A percentile compares a stretch with the other conserved stretches of the same genome.
These are phyloP conservation scores for Drosophila ficusphila DNA, from an alignment of 1,140 invertebrate genomes.

Conservation along the genomic window DNA sequence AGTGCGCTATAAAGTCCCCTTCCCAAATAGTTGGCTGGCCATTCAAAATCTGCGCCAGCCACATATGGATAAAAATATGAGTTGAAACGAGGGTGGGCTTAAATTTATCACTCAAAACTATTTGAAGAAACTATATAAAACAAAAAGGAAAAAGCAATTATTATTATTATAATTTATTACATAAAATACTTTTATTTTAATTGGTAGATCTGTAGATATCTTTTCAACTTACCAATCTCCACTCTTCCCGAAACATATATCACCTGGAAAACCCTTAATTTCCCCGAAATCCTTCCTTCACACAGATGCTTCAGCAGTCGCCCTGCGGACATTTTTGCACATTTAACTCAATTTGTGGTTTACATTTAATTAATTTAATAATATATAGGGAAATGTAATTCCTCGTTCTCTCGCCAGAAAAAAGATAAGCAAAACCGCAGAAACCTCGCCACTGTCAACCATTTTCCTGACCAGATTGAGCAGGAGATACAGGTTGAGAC, in stretches of 20 bases:
- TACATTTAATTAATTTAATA: slow-evolving; percentile 80
- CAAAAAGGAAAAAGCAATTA: too few relatives aligned
- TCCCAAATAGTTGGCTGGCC: slow-evolving; percentile 66
- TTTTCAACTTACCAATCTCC: slow-evolving; percentile 6
- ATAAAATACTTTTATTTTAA: background rate
- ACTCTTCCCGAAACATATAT: slow-evolving; percentile 21
- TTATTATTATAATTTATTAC: too few relatives aligned
- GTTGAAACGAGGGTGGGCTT: slow-evolving; percentile 15
- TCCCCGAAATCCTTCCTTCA: slow-evolving; percentile 11
- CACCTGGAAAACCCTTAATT: slow-evolving; percentile 4
- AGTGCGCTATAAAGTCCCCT: slow-evolving; percentile 57
- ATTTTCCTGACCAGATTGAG: slow-evolving; percentile 10
- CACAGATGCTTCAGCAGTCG: slow-evolving; percentile 19
- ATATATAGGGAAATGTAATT: slow-evolving; percentile 50
- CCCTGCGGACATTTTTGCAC: slow-evolving; percentile 67
- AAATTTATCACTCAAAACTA: background rate
- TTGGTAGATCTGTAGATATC: too few relatives aligned
- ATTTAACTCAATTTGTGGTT: slow-evolving; percentile 81
- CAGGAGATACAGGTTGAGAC: slow-evolving; percentile 11
- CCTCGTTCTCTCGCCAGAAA: slow-evolving; percentile 17
- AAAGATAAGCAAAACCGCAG: slow-evolving; percentile 46
- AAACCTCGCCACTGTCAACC: slow-evolving; percentile 44
- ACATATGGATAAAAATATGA: slow-evolving; percentile 38
- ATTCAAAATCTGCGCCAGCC: slow-evolving; percentile 58
- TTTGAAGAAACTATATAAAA: too few relatives aligned